Conservation (phyloP, 2,888 invertebrate genomes). For the Heliconius charithonia region DNA sequence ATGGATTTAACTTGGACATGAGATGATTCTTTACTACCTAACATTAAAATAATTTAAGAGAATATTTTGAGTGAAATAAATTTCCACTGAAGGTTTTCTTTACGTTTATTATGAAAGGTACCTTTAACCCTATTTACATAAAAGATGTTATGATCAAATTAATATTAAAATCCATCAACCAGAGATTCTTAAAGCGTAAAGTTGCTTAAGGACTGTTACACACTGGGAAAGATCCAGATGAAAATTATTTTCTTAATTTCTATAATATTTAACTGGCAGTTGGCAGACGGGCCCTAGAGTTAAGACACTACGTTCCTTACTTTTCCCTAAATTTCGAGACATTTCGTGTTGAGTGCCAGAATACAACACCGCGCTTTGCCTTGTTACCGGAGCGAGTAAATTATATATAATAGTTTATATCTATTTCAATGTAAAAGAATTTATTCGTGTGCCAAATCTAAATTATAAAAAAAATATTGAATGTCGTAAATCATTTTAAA, state of each 20-base stretch:
- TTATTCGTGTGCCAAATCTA: background rate
- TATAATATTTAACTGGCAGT: too few relatives aligned
- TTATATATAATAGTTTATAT: background rate
- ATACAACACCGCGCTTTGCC: background rate
- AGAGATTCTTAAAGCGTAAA: conserved; percentile 11
- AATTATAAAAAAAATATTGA: background rate
- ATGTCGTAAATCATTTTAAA: too few relatives aligned
- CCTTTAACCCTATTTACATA: conserved; percentile 14
- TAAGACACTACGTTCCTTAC: background rate
- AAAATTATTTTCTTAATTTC: background rate
- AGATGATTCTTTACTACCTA: background rate
- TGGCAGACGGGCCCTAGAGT: background rate
- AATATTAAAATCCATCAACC: conserved; percentile 30
- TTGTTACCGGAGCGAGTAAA: background rate
- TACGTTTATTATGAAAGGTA: conserved; percentile 10
- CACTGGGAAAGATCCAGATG: background rate
- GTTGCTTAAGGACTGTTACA: conserved; percentile 9
- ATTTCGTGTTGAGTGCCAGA: background rate
- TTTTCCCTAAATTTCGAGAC: background rate
- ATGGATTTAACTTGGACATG: too few relatives aligned
- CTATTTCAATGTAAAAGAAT: background rate
- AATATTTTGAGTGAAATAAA: conserved; percentile 5
- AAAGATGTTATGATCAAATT: conserved; percentile 18
- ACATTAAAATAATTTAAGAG: conserved; percentile 2
- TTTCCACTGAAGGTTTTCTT: conserved; percentile 1